Conservation (phyloP, 2,113 vertebrate genomes). For the Rhodinocichla rosea region DNA sequence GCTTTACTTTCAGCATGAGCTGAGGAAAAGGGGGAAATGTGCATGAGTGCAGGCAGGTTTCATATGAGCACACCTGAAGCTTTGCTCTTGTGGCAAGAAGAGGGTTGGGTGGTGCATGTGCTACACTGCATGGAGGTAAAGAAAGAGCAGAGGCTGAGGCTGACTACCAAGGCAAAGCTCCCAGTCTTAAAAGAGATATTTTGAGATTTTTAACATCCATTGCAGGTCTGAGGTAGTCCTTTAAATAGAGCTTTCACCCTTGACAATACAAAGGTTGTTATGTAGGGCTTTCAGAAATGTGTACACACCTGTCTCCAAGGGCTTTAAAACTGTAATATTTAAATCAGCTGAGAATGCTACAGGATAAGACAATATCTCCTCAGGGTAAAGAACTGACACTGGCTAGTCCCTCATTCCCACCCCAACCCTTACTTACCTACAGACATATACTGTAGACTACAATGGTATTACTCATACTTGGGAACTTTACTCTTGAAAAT, state of each 20-base stretch:
- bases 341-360: neutral
- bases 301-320: neutral
- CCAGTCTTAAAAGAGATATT: neutral
- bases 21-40: neutral
- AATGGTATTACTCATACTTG: neutral
- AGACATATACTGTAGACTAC: neutral
- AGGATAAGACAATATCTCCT: neutral
- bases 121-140: fast-evolving
- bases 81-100: neutral
- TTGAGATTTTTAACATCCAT: neutral
- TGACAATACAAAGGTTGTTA: neutral
- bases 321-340: neutral
- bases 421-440: neutral
- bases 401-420: neutral
- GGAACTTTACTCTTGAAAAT: neutral
- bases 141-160: neutral
- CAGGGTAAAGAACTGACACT: neutral
- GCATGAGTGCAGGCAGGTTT: neutral
- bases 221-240: neutral
- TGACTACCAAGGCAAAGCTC: neutral
- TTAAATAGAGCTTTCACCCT: neutral
- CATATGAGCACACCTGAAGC: neutral
- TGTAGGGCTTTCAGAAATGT: neutral
- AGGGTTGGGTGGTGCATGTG: fast-evolving
- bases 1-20: neutral